These are phyloP conservation scores for Callyntrura guangdongensis DNA, from an alignment of 2,888 invertebrate species.

Conservation along the genomic window DNA sequence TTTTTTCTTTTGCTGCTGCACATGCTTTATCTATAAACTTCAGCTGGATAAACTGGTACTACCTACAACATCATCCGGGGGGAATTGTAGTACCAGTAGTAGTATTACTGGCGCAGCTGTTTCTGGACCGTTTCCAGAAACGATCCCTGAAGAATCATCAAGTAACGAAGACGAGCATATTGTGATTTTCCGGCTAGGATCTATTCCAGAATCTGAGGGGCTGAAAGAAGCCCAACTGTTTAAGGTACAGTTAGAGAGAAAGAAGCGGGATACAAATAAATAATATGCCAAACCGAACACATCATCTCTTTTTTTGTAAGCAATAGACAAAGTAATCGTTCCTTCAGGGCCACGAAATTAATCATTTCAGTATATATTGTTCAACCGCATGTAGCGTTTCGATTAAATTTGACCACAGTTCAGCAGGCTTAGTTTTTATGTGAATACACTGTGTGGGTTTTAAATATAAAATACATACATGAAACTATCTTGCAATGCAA, in stretches of 20 bases:
- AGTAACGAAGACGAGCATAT: constrained; percentile 97
- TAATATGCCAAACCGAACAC: too few species aligned
- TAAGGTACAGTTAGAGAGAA: constrained; percentile 88
- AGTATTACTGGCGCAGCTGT: constrained; percentile 75
- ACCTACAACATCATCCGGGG: constrained; percentile 78
- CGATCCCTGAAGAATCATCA: constrained; percentile 96
- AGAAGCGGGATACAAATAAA: not conserved
- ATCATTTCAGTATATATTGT: not conserved
- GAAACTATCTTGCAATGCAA: too few species aligned
- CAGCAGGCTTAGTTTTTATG: too few species aligned
- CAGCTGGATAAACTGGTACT: constrained; percentile 84
- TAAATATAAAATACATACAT: too few species aligned
- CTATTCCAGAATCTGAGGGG: constrained; percentile 90
- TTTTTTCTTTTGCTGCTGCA: constrained; percentile 13
- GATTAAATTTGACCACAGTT: too few species aligned
- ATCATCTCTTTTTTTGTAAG: not conserved
- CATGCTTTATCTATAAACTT: not conserved
- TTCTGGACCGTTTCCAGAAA: constrained; percentile 93
- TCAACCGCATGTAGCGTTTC: not conserved
- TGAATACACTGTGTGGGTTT: too few species aligned
- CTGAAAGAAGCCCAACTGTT: constrained; percentile 92
- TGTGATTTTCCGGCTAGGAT: constrained; percentile 94
- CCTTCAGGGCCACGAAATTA: not conserved
- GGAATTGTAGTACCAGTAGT: constrained; percentile 70
- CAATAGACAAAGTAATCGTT: constrained; percentile 12